These are phyloP conservation scores for Hydrozoanthus tunicans DNA, from an alignment of 64 coral and sea anemone genomes.

Conservation along the genomic window DNA sequence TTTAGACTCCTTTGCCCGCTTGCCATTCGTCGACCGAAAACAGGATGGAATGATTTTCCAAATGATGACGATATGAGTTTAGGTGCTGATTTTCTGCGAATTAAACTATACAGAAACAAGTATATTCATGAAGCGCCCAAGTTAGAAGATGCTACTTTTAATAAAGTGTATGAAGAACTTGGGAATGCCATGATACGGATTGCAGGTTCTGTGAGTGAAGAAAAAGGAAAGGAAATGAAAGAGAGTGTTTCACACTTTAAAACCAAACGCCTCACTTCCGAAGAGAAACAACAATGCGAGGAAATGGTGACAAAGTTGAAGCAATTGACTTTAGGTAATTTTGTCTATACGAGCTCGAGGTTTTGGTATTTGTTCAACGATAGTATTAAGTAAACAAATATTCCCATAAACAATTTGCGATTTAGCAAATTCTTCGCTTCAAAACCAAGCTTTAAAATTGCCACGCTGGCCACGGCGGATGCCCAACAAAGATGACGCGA, in stretches of 20 bases:
- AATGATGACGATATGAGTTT: background rate
- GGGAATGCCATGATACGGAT: background rate
- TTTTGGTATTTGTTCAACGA: no score
- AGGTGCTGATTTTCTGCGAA: constrained; percentile 6
- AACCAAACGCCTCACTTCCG: background rate
- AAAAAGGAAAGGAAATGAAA: background rate
- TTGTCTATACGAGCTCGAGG: no score
- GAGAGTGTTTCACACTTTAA: background rate
- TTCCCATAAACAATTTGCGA: no score
- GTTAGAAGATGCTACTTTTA: background rate
- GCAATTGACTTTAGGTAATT: background rate
- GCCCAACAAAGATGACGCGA: no score
- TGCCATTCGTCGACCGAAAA: background rate
- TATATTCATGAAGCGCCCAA: background rate
- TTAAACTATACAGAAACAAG: background rate
- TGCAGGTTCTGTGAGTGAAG: constrained; percentile 8
- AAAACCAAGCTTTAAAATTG: no score
- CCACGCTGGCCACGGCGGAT: no score
- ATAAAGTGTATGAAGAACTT: background rate
- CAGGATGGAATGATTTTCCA: background rate
- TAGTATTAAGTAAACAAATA: no score
- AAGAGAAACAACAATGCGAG: background rate
- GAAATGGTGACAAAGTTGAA: background rate
- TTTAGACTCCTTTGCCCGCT: background rate
- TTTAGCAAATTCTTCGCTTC: no score